Percentiles rank a stretch among this genome's conserved stretches.
phyloP scores from a whole-genome alignment of 2,797 vertebrate genomes.

The Picus viridis region DNA sequence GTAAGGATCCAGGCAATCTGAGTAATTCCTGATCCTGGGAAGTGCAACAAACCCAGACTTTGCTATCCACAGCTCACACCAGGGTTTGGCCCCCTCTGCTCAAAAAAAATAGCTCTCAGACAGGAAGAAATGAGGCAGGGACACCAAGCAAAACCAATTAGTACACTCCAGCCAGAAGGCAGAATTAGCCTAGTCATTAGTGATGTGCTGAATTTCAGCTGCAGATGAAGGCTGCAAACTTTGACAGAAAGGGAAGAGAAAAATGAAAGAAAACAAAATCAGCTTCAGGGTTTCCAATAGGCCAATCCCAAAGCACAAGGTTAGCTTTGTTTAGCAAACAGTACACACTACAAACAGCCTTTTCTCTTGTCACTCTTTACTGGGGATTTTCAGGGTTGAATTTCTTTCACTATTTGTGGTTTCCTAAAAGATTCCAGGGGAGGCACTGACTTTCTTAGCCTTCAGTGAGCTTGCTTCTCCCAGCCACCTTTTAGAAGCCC shows the following conservation, averaged over 20 bases:
- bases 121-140: not conserved
- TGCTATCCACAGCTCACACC: not conserved
- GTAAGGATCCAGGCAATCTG: not conserved
- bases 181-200: slow-evolving; percentile 5
- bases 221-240: slow-evolving; percentile 19
- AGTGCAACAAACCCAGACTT: not conserved
- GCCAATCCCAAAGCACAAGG: not conserved
- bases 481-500: not conserved
- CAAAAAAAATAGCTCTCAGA: slow-evolving; percentile 5
- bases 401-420: not conserved
- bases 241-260: not conserved
- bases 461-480: not conserved
- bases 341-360: not conserved
- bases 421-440: not conserved
- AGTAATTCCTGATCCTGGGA: not conserved
- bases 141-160: slow-evolving; percentile 46
- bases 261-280: not conserved
- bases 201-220: slow-evolving; percentile 6
- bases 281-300: slow-evolving; percentile 20
- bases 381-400: not conserved
- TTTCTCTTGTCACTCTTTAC: not conserved
- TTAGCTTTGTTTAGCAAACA: slow-evolving; percentile 33
- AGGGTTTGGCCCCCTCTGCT: not conserved
- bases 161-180: slow-evolving; percentile 46
- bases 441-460: not conserved